Evolutionary conservation across 2,113 vertebrate genomes (phyloP).

Genomic region (Microtus pennsylvanicus): DNA sequence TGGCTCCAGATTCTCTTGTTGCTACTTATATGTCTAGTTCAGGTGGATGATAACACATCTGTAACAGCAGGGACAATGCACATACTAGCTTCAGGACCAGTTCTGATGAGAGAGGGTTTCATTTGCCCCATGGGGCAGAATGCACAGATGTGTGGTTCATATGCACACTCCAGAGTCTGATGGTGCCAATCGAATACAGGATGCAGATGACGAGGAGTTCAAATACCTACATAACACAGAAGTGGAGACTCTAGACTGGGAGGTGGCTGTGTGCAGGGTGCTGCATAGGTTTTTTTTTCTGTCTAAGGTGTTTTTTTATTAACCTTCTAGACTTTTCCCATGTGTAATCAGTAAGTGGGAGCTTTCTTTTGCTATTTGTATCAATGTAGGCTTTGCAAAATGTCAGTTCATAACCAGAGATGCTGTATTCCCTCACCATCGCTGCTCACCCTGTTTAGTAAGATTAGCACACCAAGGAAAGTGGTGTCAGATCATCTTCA

Average conservation of each 20-base stretch:
- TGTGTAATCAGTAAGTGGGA: not conserved
- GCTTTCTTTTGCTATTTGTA: slow-evolving; percentile 17
- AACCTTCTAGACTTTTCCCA: slow-evolving; percentile 1
- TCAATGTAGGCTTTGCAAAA: slow-evolving; percentile 32
- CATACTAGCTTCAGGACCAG: not conserved
- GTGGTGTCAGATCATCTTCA: not conserved
- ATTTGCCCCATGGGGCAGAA: not conserved
- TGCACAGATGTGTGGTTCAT: not conserved
- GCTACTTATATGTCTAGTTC: not conserved
- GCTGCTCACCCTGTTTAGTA: slow-evolving; percentile 36
- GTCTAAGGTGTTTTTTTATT: not conserved
- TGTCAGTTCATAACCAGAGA: not conserved
- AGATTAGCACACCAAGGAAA: not conserved
- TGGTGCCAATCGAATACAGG: not conserved
- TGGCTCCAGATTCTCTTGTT: not conserved
- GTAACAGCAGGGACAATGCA: not conserved
- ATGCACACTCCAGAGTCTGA: not conserved
- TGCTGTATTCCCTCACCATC: slow-evolving; percentile 19
- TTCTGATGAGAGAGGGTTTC: not conserved
- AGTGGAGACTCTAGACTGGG: not conserved
- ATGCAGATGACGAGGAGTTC: not conserved
- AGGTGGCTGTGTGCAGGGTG: slow-evolving; percentile 31
- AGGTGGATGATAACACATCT: not conserved
- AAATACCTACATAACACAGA: not conserved
- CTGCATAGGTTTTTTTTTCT: not conserved